A percentile compares a stretch with the other conserved stretches of the same genome.
Conservation (phyloP, 1,140 invertebrate species). For the Eriocheir sinensis region DNA sequence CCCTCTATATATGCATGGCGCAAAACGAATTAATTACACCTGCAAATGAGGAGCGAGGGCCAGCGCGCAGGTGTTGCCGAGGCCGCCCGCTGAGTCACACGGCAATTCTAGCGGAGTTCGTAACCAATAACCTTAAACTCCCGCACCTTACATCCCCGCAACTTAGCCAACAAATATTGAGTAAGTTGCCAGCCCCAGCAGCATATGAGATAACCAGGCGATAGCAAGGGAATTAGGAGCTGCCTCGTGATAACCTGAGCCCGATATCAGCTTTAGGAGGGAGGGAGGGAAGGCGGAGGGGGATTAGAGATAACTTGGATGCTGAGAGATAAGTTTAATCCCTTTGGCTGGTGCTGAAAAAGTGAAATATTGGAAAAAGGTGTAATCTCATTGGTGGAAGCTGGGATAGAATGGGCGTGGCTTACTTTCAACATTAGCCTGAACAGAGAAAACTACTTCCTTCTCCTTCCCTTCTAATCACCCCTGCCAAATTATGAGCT, state of each 20-base stretch:
- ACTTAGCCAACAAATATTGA: background rate
- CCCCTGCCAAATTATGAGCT: background rate
- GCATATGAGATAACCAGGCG: background rate
- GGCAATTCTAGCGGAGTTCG: background rate
- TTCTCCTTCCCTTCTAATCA: too few relatives aligned
- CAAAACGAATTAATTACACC: background rate
- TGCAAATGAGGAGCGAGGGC: background rate
- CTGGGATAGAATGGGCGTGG: too few relatives aligned
- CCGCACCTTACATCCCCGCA: background rate
- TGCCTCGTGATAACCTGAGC: background rate
- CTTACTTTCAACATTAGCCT: too few relatives aligned
- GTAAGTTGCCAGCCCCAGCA: background rate
- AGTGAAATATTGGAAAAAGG: too few relatives aligned
- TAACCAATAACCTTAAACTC: background rate
- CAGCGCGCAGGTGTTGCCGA: background rate
- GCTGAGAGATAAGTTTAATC: too few relatives aligned
- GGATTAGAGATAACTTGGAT: too few relatives aligned
- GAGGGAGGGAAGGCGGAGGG: too few relatives aligned
- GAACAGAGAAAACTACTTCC: too few relatives aligned
- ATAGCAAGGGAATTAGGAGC: background rate
- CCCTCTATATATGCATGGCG: background rate
- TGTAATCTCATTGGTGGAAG: too few relatives aligned
- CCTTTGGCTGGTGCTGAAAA: too few relatives aligned
- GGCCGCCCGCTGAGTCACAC: background rate
- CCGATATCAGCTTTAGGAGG: background rate